These are phyloP conservation scores for Phocoena phocoena DNA, from an alignment of 2,113 vertebrate genomes.

Conservation along the genomic window DNA sequence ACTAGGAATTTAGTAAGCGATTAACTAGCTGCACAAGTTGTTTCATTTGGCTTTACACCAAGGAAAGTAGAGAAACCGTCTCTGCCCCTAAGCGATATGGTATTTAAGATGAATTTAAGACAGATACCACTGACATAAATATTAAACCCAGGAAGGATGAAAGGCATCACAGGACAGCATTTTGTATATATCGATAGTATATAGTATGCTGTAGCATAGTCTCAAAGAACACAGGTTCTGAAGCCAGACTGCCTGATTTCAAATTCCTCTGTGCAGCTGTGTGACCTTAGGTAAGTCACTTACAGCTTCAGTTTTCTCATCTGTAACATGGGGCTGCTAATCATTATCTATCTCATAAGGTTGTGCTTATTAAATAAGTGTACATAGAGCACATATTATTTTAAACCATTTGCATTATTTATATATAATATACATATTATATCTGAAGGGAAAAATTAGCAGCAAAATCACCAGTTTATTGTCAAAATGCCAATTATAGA, in stretches of 20 bases:
- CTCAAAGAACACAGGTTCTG: background rate
- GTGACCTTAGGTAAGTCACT: background rate
- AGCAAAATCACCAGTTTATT: background rate
- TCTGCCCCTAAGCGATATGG: background rate
- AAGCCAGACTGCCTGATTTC: background rate
- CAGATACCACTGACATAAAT: background rate
- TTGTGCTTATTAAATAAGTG: background rate
- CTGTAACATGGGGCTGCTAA: background rate
- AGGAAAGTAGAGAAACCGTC: background rate
- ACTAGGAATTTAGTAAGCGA: background rate
- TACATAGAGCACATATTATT: background rate
- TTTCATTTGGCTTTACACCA: background rate
- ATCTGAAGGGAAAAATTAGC: background rate
- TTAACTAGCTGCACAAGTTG: background rate
- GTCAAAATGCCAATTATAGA: background rate
- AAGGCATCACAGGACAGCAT: background rate
- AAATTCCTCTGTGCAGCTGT: background rate
- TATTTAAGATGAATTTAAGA: constrained; percentile 26
- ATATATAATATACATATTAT: background rate
- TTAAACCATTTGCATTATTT: background rate
- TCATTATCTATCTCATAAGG: background rate
- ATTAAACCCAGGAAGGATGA: background rate
- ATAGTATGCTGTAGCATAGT: background rate
- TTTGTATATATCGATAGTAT: background rate
- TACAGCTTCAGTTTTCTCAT: background rate